Evolutionary conservation across 1,140 invertebrate species (phyloP).

Genomic region (Harlomillsia oculata): DNA sequence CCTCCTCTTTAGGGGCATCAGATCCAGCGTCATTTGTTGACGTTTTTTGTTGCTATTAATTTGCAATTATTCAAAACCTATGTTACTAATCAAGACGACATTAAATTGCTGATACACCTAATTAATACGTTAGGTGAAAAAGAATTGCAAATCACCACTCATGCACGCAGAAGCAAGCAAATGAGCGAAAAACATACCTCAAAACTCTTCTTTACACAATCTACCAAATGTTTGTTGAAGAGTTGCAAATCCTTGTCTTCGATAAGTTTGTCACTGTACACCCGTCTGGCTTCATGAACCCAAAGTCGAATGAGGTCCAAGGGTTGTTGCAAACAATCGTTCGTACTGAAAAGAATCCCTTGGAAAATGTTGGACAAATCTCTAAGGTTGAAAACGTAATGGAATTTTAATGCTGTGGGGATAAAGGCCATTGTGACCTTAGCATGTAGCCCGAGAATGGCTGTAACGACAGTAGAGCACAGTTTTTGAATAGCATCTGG

Average conservation of each 20-base stretch:
- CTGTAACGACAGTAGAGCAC: constrained; percentile 60
- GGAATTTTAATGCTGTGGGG: constrained; percentile 87
- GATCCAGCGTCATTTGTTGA: too few species aligned
- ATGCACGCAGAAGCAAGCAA: background rate
- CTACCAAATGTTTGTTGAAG: constrained; percentile 76
- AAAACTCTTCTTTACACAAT: constrained; percentile 86
- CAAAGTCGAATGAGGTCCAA: constrained; percentile 77
- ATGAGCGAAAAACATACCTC: constrained; percentile 45
- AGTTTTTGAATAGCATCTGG: constrained; percentile 47
- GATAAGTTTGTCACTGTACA: constrained; percentile 85
- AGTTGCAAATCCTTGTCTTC: constrained; percentile 86
- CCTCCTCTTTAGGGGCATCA: too few species aligned
- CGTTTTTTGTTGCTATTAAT: too few species aligned
- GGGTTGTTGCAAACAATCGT: constrained; percentile 69
- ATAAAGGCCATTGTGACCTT: constrained; percentile 51
- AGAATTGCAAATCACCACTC: background rate
- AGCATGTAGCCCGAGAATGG: constrained; percentile 72
- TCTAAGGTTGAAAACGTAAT: constrained; percentile 91
- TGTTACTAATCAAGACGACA: too few species aligned
- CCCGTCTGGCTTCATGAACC: constrained; percentile 84
- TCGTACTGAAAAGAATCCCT: constrained; percentile 86
- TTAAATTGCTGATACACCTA: too few species aligned
- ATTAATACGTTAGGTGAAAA: background rate
- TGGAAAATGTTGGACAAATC: constrained; percentile 88
- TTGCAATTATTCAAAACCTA: too few species aligned